phyloP scores from a whole-genome alignment of 37 sponge, comb jelly and placozoan species.

The Spongilla lacustris region DNA sequence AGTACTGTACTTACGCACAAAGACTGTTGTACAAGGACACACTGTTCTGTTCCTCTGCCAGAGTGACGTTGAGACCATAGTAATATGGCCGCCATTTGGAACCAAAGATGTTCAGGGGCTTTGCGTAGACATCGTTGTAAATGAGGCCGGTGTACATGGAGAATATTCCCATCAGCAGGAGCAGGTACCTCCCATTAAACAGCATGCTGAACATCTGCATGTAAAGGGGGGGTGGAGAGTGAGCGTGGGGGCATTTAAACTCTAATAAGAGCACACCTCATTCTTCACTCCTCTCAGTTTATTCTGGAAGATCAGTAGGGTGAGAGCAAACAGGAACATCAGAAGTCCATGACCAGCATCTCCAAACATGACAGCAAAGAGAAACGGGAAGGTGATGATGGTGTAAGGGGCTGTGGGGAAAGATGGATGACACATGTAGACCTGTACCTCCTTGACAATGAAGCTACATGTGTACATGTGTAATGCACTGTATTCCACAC shows the following conservation, averaged over 20 bases:
- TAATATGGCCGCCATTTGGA: slow-evolving; percentile 62
- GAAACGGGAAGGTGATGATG: slow-evolving; percentile 86
- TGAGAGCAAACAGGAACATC: slow-evolving; percentile 71
- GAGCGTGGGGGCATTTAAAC: neutral
- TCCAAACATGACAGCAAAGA: slow-evolving; percentile 94
- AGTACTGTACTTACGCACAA: neutral
- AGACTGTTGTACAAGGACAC: neutral
- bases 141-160: slow-evolving; percentile 89
- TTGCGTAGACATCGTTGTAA: slow-evolving; percentile 85
- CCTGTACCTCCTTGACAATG: too few relatives aligned
- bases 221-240: neutral
- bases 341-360: slow-evolving; percentile 86
- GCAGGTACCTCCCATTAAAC: slow-evolving; percentile 85
- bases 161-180: slow-evolving; percentile 86
- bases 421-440: neutral
- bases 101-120: slow-evolving; percentile 86
- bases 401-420: slow-evolving; percentile 88
- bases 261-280: slow-evolving; percentile 67
- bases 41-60: neutral
- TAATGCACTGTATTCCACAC: neutral
- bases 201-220: slow-evolving; percentile 77
- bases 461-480: too few relatives aligned
- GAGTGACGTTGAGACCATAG: neutral
- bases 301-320: slow-evolving; percentile 67
- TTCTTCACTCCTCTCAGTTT: slow-evolving; percentile 43